Percentiles rank a stretch among this genome's conserved stretches.
Evolutionary conservation across 2,888 invertebrate species (phyloP).

Genomic region (Magallana nippona): DNA sequence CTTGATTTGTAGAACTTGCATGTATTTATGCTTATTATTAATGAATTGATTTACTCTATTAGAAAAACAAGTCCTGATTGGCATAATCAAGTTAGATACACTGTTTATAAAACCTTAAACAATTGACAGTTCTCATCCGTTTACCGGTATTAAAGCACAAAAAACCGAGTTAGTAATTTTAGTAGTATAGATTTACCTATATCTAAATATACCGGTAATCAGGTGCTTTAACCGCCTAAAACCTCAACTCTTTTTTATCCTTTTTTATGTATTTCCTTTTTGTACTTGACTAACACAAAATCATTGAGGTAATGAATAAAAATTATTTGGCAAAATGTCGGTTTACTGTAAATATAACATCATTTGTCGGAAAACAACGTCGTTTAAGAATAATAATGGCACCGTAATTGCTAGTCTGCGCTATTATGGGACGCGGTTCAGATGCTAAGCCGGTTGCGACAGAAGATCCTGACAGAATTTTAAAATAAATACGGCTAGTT

Average conservation of each 20-base stretch:
- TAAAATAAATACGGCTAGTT: constrained; percentile 17
- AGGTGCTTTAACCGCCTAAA: too few species aligned
- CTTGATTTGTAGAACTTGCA: too few species aligned
- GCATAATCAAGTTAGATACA: too few species aligned
- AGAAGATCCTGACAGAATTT: constrained; percentile 18
- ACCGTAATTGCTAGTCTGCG: not conserved
- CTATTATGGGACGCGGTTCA: not conserved
- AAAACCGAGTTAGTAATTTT: too few species aligned
- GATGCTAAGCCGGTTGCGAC: not conserved
- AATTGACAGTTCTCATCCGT: too few species aligned
- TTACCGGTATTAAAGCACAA: too few species aligned
- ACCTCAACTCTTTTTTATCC: too few species aligned
- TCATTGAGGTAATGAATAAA: not conserved
- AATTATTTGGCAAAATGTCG: not conserved
- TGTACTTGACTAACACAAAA: not conserved
- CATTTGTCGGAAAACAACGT: constrained; percentile 25
- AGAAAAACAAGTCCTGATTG: too few species aligned
- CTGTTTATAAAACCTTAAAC: too few species aligned
- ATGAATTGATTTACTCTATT: too few species aligned
- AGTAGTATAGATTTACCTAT: not conserved
- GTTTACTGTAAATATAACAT: not conserved
- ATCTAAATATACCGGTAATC: too few species aligned
- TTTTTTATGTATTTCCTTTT: not conserved
- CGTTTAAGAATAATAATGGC: constrained; percentile 10
- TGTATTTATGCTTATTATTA: too few species aligned